These are phyloP conservation scores for Anguilla japonica DNA, from an alignment of 2,113 vertebrate genomes.

Conservation along the genomic window DNA sequence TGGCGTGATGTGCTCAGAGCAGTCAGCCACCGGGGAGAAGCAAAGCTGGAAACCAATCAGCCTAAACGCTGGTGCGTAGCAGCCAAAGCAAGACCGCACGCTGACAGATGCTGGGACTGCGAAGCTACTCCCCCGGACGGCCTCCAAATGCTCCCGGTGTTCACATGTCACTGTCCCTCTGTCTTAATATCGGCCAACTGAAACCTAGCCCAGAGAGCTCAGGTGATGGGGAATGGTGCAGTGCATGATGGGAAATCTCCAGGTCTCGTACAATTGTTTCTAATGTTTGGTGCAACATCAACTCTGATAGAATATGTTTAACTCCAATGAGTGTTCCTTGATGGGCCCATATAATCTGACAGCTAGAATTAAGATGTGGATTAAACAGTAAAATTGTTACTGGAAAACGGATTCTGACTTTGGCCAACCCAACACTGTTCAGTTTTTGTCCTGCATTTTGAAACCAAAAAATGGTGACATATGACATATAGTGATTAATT, in stretches of 20 bases:
- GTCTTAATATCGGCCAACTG: not conserved
- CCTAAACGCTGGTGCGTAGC: conserved; percentile 66
- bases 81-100: conserved; percentile 62
- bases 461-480: no score
- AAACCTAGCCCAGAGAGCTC: not conserved
- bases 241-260: not conserved
- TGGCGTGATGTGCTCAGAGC: conserved; percentile 61
- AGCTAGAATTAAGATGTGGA: no score
- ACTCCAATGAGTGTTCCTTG: no score
- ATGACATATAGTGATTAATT: no score
- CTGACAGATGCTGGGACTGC: conserved; percentile 74
- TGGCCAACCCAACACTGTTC: no score
- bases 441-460: no score
- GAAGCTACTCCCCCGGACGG: conserved; percentile 49
- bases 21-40: conserved; percentile 47
- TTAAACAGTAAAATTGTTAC: no score
- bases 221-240: not conserved
- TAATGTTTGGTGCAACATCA: no score
- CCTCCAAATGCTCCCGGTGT: conserved; percentile 37
- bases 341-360: no score
- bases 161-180: not conserved
- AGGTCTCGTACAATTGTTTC: not conserved
- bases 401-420: no score
- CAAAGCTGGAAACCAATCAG: conserved; percentile 66
- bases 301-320: not conserved